Percentiles rank a stretch among this genome's conserved stretches.
Evolutionary conservation across 2,888 invertebrate species (phyloP).

Genomic region (Chymomyza caudatula): DNA sequence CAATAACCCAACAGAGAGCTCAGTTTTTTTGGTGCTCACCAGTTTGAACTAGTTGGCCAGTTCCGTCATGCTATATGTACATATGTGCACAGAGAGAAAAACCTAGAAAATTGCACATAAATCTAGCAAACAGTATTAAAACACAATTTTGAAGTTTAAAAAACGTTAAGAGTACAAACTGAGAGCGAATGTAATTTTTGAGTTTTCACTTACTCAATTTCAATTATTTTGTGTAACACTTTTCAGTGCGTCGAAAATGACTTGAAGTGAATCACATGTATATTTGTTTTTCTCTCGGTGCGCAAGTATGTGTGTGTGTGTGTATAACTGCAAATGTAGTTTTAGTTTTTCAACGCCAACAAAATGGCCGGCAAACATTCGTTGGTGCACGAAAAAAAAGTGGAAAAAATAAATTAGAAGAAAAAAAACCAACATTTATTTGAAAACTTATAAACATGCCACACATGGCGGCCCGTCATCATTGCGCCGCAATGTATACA

Average conservation of each 20-base stretch:
- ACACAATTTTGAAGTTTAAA: no score
- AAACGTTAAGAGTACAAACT: no score
- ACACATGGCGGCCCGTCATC: slow-evolving; percentile 13
- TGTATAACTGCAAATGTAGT: not conserved
- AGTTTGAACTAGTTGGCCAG: not conserved
- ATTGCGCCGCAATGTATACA: slow-evolving; percentile 33
- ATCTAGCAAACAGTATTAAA: no score
- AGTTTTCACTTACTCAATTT: no score
- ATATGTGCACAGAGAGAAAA: no score
- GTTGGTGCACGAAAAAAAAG: not conserved
- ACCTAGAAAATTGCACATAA: no score
- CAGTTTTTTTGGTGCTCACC: not conserved
- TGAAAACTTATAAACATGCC: slow-evolving; percentile 69
- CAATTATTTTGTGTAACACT: no score
- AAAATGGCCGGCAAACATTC: not conserved
- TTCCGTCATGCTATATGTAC: not conserved
- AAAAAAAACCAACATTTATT: slow-evolving; percentile 7
- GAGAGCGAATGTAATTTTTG: no score
- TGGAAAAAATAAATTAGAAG: not conserved
- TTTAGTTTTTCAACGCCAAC: not conserved
- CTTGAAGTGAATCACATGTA: no score
- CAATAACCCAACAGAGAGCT: not conserved
- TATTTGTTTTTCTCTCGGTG: no score
- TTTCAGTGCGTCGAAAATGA: no score
- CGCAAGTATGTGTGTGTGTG: not conserved